Evolutionary conservation across 2,797 vertebrate species (phyloP).

Genomic region (Molothrus ater): DNA sequence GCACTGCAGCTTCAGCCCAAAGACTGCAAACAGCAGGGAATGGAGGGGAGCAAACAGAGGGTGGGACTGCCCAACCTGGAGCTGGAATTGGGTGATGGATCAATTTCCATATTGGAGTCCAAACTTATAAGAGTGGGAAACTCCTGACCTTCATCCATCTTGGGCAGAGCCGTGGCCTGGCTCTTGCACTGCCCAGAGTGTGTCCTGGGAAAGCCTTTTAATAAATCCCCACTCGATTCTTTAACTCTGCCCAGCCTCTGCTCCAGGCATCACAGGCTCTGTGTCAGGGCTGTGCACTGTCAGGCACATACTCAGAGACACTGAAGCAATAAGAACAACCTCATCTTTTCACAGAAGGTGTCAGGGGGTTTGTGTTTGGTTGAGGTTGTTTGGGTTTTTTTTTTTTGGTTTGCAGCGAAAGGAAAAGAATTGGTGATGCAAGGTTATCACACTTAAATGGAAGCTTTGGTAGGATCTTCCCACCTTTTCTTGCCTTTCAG

Average conservation of each 20-base stretch:
- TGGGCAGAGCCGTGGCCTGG: rapidly evolving
- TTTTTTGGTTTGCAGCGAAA: neutral
- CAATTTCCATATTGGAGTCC: too few relatives aligned
- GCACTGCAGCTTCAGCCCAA: neutral
- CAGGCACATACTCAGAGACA: neutral
- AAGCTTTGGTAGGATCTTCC: neutral
- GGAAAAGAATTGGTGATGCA: rapidly evolving
- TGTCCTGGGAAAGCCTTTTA: rapidly evolving
- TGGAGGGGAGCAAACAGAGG: neutral
- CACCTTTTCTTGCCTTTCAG: neutral
- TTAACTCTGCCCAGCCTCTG: neutral
- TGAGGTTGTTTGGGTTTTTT: neutral
- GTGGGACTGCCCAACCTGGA: neutral
- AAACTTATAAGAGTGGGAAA: rapidly evolving
- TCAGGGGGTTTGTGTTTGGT: rapidly evolving
- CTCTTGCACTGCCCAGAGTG: neutral
- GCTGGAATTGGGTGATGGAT: neutral
- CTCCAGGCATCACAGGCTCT: too few relatives aligned
- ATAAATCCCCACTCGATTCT: neutral
- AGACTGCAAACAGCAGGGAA: neutral
- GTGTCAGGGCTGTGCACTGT: neutral
- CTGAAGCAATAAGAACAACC: too few relatives aligned
- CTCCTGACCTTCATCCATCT: rapidly evolving
- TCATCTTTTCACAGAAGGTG: neutral
- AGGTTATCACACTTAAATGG: neutral